phyloP scores from a whole-genome alignment of 2,888 invertebrate genomes.

The Lasioglossum pauxillum region DNA sequence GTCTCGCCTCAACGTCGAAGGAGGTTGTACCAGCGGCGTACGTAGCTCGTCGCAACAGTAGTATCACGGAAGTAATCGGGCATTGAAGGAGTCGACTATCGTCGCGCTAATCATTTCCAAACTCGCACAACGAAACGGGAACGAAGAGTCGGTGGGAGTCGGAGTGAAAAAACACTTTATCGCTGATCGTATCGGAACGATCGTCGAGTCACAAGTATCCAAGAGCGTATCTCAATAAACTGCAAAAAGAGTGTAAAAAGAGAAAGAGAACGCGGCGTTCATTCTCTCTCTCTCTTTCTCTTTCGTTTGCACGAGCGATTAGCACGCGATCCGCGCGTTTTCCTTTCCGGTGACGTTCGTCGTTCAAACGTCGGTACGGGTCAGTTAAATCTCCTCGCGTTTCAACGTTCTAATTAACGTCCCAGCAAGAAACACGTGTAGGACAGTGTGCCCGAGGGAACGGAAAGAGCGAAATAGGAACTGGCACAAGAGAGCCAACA shows the following conservation, averaged over 20 bases:
- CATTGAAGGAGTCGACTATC: background rate
- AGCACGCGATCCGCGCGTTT: conserved; percentile 34
- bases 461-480: background rate
- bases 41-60: conserved; percentile 6
- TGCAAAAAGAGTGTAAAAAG: background rate
- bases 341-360: background rate
- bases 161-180: background rate
- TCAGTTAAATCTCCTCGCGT: background rate
- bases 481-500: background rate
- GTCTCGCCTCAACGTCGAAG: conserved; percentile 81
- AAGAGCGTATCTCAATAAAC: background rate
- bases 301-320: conserved; percentile 16
- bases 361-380: background rate
- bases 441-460: conserved; percentile 15
- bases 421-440: conserved; percentile 56
- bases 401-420: conserved; percentile 39
- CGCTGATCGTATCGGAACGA: background rate
- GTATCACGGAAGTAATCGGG: conserved; percentile 45
- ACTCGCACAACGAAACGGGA: background rate
- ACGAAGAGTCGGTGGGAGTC: background rate
- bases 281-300: background rate
- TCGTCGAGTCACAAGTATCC: background rate
- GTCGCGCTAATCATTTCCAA: conserved; percentile 12
- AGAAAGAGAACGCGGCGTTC: background rate
- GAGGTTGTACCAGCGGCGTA: conserved; percentile 48